These are phyloP conservation scores for Chrysina gloriosa DNA, from an alignment of 2,888 invertebrate genomes.

Conservation along the genomic window DNA sequence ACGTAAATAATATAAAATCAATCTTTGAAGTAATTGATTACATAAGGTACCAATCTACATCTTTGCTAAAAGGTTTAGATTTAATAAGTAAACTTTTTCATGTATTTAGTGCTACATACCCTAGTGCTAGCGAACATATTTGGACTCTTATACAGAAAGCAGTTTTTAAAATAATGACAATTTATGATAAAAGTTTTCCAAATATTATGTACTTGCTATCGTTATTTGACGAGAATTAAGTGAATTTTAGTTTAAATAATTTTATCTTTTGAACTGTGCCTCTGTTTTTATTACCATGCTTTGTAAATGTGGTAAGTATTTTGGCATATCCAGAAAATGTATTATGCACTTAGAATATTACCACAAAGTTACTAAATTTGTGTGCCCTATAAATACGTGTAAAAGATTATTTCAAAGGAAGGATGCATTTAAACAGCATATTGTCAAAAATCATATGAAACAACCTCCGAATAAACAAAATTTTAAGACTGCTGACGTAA, in stretches of 20 bases:
- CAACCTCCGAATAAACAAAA: no score
- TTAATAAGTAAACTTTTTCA: conserved; percentile 1
- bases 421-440: not conserved
- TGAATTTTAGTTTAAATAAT: not conserved
- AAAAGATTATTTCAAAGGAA: conserved; percentile 1
- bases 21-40: not conserved
- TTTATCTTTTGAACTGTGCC: no score
- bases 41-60: not conserved
- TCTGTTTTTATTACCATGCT: no score
- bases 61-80: conserved; percentile 1
- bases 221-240: conserved; percentile 1
- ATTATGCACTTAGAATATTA: not conserved
- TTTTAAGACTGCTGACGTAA: no score
- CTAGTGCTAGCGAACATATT: conserved; percentile 12
- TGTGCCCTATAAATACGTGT: not conserved
- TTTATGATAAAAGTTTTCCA: not conserved
- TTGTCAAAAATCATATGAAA: not conserved
- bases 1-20: not conserved
- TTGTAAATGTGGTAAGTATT: not conserved
- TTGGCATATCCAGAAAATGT: not conserved
- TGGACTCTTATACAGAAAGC: not conserved
- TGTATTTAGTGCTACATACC: conserved; percentile 5
- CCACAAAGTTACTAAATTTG: conserved; percentile 1
- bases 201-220: not conserved
- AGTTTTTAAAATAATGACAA: not conserved